These are phyloP conservation scores for Agonopterix arenella DNA, from an alignment of 2,888 invertebrate species.

Conservation along the genomic window DNA sequence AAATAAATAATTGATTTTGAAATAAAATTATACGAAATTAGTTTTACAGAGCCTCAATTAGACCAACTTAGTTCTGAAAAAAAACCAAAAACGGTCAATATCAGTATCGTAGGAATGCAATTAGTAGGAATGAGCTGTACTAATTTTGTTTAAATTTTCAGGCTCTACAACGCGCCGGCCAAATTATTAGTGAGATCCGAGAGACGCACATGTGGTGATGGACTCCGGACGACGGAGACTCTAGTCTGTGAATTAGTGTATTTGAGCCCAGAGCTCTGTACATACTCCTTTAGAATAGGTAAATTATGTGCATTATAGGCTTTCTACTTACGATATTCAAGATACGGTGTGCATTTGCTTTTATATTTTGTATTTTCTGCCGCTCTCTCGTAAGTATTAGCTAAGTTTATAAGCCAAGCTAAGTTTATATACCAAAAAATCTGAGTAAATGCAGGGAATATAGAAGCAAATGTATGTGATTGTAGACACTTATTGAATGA, in stretches of 20 bases:
- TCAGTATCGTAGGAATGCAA: too few relatives aligned
- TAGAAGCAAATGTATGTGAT: conserved; percentile 42
- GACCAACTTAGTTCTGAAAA: too few relatives aligned
- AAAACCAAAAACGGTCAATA: too few relatives aligned
- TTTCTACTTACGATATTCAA: conserved; percentile 37
- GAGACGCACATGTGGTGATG: conserved; percentile 99
- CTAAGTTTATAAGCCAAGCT: conserved; percentile 25
- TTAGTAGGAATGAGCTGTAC: too few relatives aligned
- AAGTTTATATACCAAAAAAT: conserved; percentile 32
- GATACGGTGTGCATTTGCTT: conserved; percentile 41
- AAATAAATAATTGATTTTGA: too few relatives aligned
- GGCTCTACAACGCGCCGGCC: conserved; percentile 97
- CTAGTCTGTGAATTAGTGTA: conserved; percentile 67
- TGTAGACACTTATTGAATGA: conserved; percentile 24
- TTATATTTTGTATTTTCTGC: conserved; percentile 31
- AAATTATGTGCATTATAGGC: conserved; percentile 51
- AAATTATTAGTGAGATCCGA: conserved; percentile 98
- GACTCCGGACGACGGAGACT: conserved; percentile 27
- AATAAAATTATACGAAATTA: too few relatives aligned
- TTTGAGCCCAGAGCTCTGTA: conserved; percentile 48
- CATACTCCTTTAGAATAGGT: conserved; percentile 46
- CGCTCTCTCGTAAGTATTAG: conserved; percentile 45
- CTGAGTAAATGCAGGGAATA: conserved; percentile 35
- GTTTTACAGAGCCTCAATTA: too few relatives aligned
- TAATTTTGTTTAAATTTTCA: conserved; percentile 44